Evolutionary conservation across 1,140 invertebrate genomes (phyloP), one percentile per base, ranked within the genome.

Genomic region (Brachionus angularis): DNA sequence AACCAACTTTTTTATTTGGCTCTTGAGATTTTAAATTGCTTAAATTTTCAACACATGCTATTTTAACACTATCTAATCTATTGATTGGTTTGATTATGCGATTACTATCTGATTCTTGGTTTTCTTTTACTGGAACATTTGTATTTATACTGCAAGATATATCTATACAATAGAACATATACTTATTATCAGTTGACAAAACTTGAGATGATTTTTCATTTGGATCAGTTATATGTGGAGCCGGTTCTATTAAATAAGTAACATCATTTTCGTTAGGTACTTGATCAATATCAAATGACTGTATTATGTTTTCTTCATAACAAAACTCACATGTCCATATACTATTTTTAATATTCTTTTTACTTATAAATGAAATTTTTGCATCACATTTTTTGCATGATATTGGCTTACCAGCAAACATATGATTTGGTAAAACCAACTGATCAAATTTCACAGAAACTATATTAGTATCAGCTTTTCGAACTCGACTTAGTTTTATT

Each of bases 101-200:
- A 77, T 29, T 74, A 73, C 52, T 75, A 75, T 79, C 55, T 25
- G 44, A 64, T n/a, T n/a, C n/a, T n/a, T n/a, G n/a, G n/a, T n/a
- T n/a, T n/a, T n/a, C n/a, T n/a, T n/a, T n/a, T n/a, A n/a, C n/a
- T n/a, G n/a, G n/a, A 12, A 53, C 29, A 4, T 39, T 52, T 5
- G 34, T 33, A 1, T 70, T 50, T 78, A 80, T 80, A 21, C 78
- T 79, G 1, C 75, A 75, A 73, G 78, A 79, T 34, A 78, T 76
- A 55, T 80, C 79, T 71, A 80, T 76, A 72, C 78, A 79, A 61
- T 77, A 80, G 14, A 39, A 71, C 44, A 55, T 27, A 34, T 53
- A 67, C 39, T 71, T 76, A 50, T 73, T 72, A 8, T 34, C 61
- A 16, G 62, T 70, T 46, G 50, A 71, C 5, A 33, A 12, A 14